A percentile compares a stretch with the other conserved stretches of the same genome.
Evolutionary conservation across 2,113 vertebrate species (phyloP).

Genomic region (Neopipo cinnamomea): DNA sequence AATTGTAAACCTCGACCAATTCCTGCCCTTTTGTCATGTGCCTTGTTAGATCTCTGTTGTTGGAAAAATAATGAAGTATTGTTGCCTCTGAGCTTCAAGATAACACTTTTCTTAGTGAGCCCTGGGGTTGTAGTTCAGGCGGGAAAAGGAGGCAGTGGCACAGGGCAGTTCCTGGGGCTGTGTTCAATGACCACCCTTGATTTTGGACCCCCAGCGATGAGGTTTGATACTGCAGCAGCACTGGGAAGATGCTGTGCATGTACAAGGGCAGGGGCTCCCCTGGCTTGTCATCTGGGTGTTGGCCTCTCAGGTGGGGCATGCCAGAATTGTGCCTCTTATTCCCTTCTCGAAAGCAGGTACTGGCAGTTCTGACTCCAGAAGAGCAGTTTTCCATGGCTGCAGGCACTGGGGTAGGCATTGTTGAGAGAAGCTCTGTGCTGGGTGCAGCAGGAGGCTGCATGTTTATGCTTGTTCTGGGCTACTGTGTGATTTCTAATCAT

Average conservation of each 20-base stretch:
- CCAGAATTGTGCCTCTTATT: background rate
- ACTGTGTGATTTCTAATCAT: background rate
- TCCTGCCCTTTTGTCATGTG: background rate
- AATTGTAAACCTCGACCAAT: background rate
- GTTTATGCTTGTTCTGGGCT: background rate
- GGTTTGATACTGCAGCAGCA: background rate
- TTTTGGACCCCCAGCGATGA: background rate
- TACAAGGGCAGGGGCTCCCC: background rate
- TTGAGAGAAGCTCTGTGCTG: background rate
- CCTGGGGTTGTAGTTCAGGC: background rate
- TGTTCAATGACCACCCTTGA: background rate
- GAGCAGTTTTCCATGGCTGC: background rate
- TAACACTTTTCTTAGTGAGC: background rate
- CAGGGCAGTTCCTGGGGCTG: background rate
- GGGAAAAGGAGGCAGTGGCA: background rate
- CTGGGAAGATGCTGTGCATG: accelerated
- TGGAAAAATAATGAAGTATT: background rate
- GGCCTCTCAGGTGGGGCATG: background rate
- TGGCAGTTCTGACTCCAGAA: background rate
- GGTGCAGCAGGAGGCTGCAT: background rate
- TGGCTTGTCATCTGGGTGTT: background rate
- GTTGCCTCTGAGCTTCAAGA: background rate
- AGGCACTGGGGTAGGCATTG: background rate
- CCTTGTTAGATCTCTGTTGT: background rate
- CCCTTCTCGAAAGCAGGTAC: background rate